Evolutionary conservation across 1,140 invertebrate genomes (phyloP).

Genomic region (Gryon sp.): DNA sequence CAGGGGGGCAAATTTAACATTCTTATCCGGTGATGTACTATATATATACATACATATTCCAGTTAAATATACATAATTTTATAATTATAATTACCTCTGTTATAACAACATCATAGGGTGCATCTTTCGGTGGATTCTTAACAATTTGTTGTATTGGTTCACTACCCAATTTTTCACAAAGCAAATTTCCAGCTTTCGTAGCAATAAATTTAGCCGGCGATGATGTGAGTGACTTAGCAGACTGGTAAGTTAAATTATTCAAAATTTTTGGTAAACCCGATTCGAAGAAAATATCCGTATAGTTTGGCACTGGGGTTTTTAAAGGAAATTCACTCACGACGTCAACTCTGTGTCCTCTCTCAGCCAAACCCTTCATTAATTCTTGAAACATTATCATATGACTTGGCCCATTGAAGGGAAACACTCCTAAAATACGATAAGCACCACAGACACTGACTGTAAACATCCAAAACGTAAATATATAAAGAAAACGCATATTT

Average conservation of each 20-base stretch:
- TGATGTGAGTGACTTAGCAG: not conserved
- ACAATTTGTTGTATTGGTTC: slow-evolving; percentile 44
- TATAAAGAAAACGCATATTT: too few species aligned
- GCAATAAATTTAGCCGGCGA: slow-evolving; percentile 14
- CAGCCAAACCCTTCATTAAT: slow-evolving; percentile 77
- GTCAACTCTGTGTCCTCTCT: slow-evolving; percentile 77
- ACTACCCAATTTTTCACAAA: slow-evolving; percentile 36
- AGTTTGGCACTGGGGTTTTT: slow-evolving; percentile 69
- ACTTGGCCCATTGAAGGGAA: slow-evolving; percentile 79
- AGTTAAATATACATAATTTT: too few species aligned
- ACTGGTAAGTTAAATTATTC: slow-evolving; percentile 38
- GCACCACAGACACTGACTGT: slow-evolving; percentile 5
- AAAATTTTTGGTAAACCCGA: slow-evolving; percentile 42
- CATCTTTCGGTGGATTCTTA: slow-evolving; percentile 35
- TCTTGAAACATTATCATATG: slow-evolving; percentile 80
- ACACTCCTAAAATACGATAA: slow-evolving; percentile 74
- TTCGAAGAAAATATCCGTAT: slow-evolving; percentile 75
- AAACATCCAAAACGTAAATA: slow-evolving; percentile 1
- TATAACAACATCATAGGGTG: slow-evolving; percentile 54
- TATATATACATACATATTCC: too few species aligned
- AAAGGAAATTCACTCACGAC: slow-evolving; percentile 65
- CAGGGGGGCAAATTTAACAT: too few species aligned
- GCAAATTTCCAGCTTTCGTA: not conserved
- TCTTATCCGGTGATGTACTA: too few species aligned
- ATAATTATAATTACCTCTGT: slow-evolving; percentile 52